Evolutionary conservation across 1,140 invertebrate species (phyloP), one percentile per base, ranked within the genome.

Genomic region (Notospermus geniculatus): DNA sequence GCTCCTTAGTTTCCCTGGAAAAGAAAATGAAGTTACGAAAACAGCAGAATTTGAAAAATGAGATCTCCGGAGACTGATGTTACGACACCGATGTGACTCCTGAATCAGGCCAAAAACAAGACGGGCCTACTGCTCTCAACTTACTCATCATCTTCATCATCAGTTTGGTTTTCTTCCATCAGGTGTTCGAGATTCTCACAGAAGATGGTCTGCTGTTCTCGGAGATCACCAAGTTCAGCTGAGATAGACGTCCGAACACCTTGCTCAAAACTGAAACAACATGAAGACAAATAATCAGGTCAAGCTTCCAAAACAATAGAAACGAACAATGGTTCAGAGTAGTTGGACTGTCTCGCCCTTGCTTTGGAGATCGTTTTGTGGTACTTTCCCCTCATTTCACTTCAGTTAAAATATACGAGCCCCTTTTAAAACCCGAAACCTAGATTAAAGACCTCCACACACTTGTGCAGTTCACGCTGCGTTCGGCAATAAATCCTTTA

Each of bases 181-280:
- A 70, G 41, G 1, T 65, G 28, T 41, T 70, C 68, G 53, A 70
- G 55, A 19, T 25, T 64, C 28, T 57, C 32, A 39, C 63, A 60
- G 36, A 70, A 62, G 11, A 43, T 29, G 19, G 64, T 60, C 59
- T 70, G 68, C 57, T 70, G 65, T 15, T 70, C 65, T 22, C 65
- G 53, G n/a, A 70, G 54, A 2, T 68, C 63, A 11, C 19, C 59
- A 30, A 70, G 57, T 32, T 67, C 65, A 17, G 57, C 43, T 19
- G 56, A 43, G 15, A 70, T 55, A 17, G 59, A 61, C 9, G 60
- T 53, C 54, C 66, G 66, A 41, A 70, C 52, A 50, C 68, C 68
- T 39, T 70, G 59, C 41, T 70, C 68, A 58, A 63, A 70, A 17
- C 68, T 70, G 50, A 15, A 55, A 32, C 17, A 58, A n/a, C 25